phyloP scores from a whole-genome alignment of 2,888 invertebrate genomes.

The Creontiades dilutus region DNA sequence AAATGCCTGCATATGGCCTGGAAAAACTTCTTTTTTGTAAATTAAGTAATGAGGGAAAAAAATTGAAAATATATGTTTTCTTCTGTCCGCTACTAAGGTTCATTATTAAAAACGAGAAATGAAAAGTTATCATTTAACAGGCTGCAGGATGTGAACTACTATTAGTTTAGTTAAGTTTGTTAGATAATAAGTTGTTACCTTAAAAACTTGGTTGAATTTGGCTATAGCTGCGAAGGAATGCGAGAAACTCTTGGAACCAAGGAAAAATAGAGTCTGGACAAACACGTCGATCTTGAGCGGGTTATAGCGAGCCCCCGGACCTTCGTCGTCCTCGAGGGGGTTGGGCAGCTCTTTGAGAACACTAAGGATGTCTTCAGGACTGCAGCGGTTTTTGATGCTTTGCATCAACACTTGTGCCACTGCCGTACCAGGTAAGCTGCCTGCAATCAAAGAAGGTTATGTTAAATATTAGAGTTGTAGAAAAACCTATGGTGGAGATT shows the following conservation, averaged over 20 bases:
- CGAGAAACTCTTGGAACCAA: slow-evolving; percentile 98
- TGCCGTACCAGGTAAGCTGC: slow-evolving; percentile 86
- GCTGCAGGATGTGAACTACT: too few species aligned
- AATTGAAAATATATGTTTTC: too few species aligned
- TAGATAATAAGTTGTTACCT: slow-evolving; percentile 83
- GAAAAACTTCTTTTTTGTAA: too few species aligned
- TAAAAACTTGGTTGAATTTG: slow-evolving; percentile 95
- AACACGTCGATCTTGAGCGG: slow-evolving; percentile 97
- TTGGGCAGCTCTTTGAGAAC: slow-evolving; percentile 93
- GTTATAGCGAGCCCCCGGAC: slow-evolving; percentile 87
- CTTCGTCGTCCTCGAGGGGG: slow-evolving; percentile 82
- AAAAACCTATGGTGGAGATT: too few species aligned
- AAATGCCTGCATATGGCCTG: too few species aligned
- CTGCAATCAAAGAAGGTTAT: slow-evolving; percentile 62
- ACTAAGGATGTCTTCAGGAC: slow-evolving; percentile 92
- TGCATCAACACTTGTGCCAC: slow-evolving; percentile 92
- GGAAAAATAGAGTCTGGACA: slow-evolving; percentile 94
- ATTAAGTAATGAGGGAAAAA: too few species aligned
- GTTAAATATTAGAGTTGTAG: too few species aligned
- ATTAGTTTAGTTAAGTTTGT: too few species aligned
- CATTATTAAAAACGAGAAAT: too few species aligned
- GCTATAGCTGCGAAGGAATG: slow-evolving; percentile 99
- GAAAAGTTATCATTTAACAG: too few species aligned
- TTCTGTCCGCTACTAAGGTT: too few species aligned
- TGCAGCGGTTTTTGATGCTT: slow-evolving; percentile 92